A percentile compares a stretch with the other conserved stretches of the same genome.
These are phyloP conservation scores for Mesorhabditis belari DNA, from an alignment of 2,888 invertebrate species.

Conservation along the genomic window DNA sequence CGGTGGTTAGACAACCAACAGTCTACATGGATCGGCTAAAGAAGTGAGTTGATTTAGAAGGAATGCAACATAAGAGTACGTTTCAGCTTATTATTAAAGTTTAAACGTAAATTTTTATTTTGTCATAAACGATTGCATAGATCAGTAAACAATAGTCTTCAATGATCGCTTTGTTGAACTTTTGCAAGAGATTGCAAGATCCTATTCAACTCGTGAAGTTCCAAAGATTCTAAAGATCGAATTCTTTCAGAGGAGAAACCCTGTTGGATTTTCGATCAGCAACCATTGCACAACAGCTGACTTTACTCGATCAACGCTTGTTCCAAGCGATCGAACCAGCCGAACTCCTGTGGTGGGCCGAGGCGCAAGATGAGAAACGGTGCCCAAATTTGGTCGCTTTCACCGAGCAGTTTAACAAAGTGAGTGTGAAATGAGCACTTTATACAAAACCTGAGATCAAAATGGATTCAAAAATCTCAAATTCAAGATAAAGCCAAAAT, in stretches of 20 bases:
- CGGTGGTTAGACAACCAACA: not conserved
- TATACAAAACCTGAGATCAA: not conserved
- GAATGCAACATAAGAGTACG: too few relatives aligned
- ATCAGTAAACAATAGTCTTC: too few relatives aligned
- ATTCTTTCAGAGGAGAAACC: conserved; percentile 21
- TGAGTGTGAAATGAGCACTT: conserved; percentile 1
- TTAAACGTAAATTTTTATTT: too few relatives aligned
- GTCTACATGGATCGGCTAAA: not conserved
- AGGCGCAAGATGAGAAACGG: conserved; percentile 90
- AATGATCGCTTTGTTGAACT: too few relatives aligned
- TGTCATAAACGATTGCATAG: too few relatives aligned
- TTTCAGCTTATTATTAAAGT: too few relatives aligned
- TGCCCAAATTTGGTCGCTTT: conserved; percentile 92
- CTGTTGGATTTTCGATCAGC: conserved; percentile 72
- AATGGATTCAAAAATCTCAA: not conserved
- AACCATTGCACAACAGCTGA: conserved; percentile 96
- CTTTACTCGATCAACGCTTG: conserved; percentile 83
- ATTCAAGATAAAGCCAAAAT: not conserved
- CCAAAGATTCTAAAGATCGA: not conserved
- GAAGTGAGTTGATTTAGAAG: too few relatives aligned
- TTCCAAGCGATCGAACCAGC: conserved; percentile 94
- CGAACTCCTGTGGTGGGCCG: conserved; percentile 91
- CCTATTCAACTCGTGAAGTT: not conserved
- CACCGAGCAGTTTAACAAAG: conserved; percentile 95
- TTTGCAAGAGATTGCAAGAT: not conserved